These are phyloP conservation scores for Chloropsis hardwickii DNA, from an alignment of 2,113 vertebrate species.

Conservation along the genomic window DNA sequence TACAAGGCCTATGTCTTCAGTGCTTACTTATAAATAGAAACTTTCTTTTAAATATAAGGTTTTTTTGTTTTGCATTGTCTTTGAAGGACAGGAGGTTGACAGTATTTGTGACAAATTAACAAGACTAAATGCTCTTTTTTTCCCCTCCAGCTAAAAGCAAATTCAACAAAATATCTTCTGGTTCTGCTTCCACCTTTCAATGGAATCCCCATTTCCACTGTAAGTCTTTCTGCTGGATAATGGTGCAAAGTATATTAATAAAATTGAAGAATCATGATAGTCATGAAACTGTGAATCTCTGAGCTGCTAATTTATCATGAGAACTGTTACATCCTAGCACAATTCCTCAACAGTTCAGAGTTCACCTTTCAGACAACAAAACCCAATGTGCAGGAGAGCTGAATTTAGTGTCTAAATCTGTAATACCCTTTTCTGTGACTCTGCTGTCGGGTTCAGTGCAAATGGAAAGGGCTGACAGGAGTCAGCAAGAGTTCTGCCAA, in stretches of 20 bases:
- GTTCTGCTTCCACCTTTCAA: neutral
- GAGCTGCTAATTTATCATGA: neutral
- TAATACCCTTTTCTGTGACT: neutral
- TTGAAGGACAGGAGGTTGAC: neutral
- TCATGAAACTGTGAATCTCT: neutral
- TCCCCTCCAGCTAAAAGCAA: neutral
- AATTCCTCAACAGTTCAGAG: neutral
- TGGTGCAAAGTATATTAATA: neutral
- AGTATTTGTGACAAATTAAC: neutral
- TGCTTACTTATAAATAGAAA: neutral
- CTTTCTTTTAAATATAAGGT: neutral
- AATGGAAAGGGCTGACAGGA: neutral
- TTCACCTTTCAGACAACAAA: neutral
- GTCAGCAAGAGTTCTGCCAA: neutral
- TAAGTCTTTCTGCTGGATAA: neutral
- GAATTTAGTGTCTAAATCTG: neutral
- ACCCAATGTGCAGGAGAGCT: neutral
- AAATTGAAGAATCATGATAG: neutral
- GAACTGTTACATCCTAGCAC: neutral
- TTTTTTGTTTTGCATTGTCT: neutral
- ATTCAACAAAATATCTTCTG: neutral
- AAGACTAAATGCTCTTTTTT: neutral
- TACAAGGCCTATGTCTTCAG: neutral
- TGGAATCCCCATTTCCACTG: neutral
- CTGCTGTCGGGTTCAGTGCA: neutral